Evolutionary conservation across 2,797 vertebrate genomes (phyloP), one percentile per base, ranked within the genome.

Genomic region (Sciaenops ocellatus): DNA sequence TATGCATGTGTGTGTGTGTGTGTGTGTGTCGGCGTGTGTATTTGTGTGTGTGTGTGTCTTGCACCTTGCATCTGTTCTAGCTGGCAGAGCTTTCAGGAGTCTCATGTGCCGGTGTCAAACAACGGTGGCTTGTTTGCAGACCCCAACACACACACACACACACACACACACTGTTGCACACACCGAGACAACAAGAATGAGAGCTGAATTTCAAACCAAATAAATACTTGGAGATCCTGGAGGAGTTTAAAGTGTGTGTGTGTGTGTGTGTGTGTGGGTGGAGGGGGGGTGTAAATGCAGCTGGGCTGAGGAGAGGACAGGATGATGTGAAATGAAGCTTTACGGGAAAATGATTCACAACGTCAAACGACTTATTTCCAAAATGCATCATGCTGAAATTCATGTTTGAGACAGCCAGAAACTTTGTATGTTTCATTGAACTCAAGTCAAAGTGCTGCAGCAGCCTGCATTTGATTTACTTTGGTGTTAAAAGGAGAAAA

Each of bases 51-150:
- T 57, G 54, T 50, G 50, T 50, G 63, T 84, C 80, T 66, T 81
- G 87, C 83, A 87, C 84, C 82, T 84, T 85, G 86, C 92, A 93
- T 94, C 91, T 92, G 92, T 86, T 89, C 42, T 68, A 10, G 79
- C 88, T 92, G 92, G 91, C 89, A 80, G 69, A 64, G 79, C 74
- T 78, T 78, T 70, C 70, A 77, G 80, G 72, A 84, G 86, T 86
- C 87, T 87, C 60, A 73, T 90, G 85, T 82, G 81, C 82, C 18
- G 65, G 76, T 71, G 87, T 88, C 79, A 87, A 90, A 92, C 91
- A 93, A 92, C 88, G 82, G 80, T 50, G 80, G 84, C 89, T 91
- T 94, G 92, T 94, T 92, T 92, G 87, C 85, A 60, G 81, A 84
- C 84, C 80, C 77, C 80, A 66, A 55, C 83, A 67, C 86, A 83